Percentiles rank a stretch among this genome's conserved stretches.
phyloP scores from a whole-genome alignment of 2,888 invertebrate genomes.

The Eupithecia pulchellata region DNA sequence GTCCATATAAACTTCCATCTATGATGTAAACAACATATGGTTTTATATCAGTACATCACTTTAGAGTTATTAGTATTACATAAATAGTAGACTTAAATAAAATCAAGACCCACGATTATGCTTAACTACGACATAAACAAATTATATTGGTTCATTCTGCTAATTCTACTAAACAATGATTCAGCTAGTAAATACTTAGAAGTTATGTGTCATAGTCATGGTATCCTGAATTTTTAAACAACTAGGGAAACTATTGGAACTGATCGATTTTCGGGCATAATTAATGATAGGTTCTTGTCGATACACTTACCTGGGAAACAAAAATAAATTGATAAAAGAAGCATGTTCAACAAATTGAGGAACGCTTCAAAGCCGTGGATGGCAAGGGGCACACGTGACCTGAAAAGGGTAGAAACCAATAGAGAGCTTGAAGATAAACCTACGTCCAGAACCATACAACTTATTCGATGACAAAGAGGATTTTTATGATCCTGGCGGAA shows the following conservation, averaged over 20 bases:
- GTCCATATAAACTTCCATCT: too few relatives aligned
- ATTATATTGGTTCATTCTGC: not conserved
- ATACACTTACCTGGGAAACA: not conserved
- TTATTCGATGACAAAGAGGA: not conserved
- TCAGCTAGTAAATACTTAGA: conserved; percentile 21
- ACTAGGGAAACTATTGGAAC: conserved; percentile 19
- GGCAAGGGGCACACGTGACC: not conserved
- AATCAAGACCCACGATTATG: not conserved
- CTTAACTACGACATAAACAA: not conserved
- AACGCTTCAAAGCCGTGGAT: not conserved
- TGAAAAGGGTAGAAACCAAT: not conserved
- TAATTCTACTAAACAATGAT: conserved; percentile 37
- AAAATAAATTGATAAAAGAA: too few relatives aligned
- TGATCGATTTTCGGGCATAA: conserved; percentile 32
- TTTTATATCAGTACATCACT: not conserved
- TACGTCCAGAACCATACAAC: not conserved
- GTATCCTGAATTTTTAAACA: conserved; percentile 36
- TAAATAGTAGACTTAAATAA: too few relatives aligned
- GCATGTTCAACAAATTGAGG: not conserved
- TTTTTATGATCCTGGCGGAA: not conserved
- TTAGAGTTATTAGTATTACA: too few relatives aligned
- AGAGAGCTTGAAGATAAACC: not conserved
- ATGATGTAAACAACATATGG: too few relatives aligned
- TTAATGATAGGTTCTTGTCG: conserved; percentile 9
- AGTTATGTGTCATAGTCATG: conserved; percentile 38